A percentile compares a stretch with the other conserved stretches of the same genome.
phyloP scores from a whole-genome alignment of 37 sponge, comb jelly and placozoan species.

The Cladorhizidae sp. region DNA sequence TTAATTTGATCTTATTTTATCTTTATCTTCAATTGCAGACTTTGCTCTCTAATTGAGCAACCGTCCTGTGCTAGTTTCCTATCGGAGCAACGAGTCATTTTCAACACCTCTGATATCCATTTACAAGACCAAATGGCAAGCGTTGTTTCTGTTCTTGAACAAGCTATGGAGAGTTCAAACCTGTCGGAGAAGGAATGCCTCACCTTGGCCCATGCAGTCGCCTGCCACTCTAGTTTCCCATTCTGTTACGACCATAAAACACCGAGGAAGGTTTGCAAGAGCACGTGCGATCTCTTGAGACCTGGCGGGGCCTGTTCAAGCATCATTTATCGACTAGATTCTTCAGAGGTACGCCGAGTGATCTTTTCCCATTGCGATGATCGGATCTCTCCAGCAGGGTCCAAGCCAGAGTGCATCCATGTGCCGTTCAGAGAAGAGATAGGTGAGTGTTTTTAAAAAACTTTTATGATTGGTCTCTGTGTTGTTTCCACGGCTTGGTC shows the following conservation, averaged over 20 bases:
- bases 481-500: too few species aligned
- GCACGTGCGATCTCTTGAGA: constrained; percentile 12
- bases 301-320: constrained; percentile 3
- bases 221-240: constrained; percentile 25
- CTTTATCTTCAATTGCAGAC: too few species aligned
- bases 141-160: neutral
- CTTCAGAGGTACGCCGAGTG: neutral
- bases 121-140: too few species aligned
- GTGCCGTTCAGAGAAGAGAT: neutral
- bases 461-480: too few species aligned
- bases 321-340: neutral
- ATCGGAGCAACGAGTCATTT: neutral
- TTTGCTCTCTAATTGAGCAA: neutral
- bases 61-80: neutral
- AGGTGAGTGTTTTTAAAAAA: neutral
- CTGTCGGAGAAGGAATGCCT: neutral
- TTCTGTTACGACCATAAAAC: constrained; percentile 13
- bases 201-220: constrained; percentile 1
- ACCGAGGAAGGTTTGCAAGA: constrained; percentile 6
- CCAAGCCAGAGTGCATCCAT: constrained; percentile 30
- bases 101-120: neutral
- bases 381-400: neutral
- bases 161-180: neutral
- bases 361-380: constrained; percentile 11
- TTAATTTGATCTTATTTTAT: too few species aligned